phyloP scores from a whole-genome alignment of 2,113 vertebrate genomes.

The Stercorarius parasiticus region DNA sequence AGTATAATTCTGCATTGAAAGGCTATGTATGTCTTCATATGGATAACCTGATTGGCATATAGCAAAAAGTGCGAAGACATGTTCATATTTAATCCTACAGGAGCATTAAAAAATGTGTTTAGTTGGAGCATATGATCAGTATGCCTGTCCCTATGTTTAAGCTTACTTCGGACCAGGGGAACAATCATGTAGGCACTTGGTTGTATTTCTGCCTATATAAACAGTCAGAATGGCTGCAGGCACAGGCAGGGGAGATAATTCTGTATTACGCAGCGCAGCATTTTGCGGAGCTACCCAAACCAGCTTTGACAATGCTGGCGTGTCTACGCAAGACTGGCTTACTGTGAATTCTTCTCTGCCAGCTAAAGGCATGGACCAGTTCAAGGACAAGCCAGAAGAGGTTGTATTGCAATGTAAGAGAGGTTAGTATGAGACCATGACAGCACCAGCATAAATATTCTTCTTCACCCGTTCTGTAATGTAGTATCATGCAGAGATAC shows the following conservation, averaged over 20 bases:
- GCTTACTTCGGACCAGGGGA: background rate
- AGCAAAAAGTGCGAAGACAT: background rate
- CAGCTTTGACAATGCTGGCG: background rate
- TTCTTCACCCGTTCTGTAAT: background rate
- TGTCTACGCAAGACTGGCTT: background rate
- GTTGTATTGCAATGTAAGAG: background rate
- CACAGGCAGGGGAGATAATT: background rate
- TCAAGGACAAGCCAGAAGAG: background rate
- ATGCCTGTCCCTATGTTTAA: background rate
- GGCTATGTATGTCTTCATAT: background rate
- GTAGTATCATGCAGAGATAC: background rate
- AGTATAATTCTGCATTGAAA: background rate
- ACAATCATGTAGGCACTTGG: background rate
- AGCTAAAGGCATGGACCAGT: background rate
- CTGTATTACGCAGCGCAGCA: background rate
- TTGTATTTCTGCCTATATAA: background rate
- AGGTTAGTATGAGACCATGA: background rate
- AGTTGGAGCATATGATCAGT: background rate
- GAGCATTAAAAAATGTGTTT: background rate
- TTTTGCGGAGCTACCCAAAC: background rate
- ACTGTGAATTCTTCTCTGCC: background rate
- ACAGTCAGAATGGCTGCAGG: background rate
- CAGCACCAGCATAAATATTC: background rate
- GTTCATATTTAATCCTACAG: background rate
- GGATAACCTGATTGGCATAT: background rate